Percentiles rank a stretch among this genome's conserved stretches.
phyloP scores from a whole-genome alignment of 2,888 invertebrate species.

The Cosmia trapezina region DNA sequence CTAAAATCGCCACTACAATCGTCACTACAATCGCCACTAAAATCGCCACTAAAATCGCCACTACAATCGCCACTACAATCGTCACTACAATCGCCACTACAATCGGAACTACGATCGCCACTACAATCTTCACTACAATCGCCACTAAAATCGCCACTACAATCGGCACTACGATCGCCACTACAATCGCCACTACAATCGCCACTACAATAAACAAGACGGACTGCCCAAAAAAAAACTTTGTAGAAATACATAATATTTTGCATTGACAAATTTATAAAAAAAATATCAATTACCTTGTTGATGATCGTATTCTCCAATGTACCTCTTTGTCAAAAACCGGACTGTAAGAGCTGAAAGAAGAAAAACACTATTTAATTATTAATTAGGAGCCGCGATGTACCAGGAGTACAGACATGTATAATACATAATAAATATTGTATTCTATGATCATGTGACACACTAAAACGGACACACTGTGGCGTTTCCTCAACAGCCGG shows the following conservation, averaged over 20 bases:
- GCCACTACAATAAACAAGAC: no score
- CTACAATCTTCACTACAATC: no score
- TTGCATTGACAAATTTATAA: not conserved
- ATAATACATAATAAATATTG: no score
- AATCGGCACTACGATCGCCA: no score
- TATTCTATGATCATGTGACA: not conserved
- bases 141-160: no score
- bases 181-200: no score
- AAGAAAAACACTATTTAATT: slow-evolving; percentile 13
- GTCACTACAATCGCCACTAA: no score
- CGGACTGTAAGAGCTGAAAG: slow-evolving; percentile 95
- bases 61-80: not conserved
- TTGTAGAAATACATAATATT: not conserved
- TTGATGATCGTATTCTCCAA: slow-evolving; percentile 98
- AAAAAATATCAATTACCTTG: slow-evolving; percentile 91
- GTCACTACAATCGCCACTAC: no score
- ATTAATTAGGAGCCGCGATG: not conserved
- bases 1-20: not conserved
- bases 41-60: no score
- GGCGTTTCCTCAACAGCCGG: not conserved
- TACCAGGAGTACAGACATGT: slow-evolving; percentile 2
- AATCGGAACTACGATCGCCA: no score
- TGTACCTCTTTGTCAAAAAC: slow-evolving; percentile 97
- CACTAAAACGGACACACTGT: not conserved
- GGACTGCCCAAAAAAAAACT: not conserved